These are phyloP conservation scores for Eudyptes chrysolophus DNA, from an alignment of 2,113 vertebrate genomes.

Conservation along the genomic window DNA sequence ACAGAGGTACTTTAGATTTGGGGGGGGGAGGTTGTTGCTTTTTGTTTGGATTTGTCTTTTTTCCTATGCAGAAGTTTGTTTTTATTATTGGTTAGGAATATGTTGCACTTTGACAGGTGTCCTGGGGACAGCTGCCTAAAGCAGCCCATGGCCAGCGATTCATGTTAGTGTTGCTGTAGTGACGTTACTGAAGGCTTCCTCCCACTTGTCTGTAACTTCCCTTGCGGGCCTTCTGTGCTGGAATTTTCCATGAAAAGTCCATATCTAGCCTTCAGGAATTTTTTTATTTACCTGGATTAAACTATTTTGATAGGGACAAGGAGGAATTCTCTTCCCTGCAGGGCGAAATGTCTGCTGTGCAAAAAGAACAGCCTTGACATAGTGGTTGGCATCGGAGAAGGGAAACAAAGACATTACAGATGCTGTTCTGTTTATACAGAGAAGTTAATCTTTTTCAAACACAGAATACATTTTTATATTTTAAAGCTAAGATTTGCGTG, in stretches of 20 bases:
- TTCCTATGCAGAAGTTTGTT: background rate
- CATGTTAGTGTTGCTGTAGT: accelerated
- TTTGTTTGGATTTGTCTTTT: background rate
- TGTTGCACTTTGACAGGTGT: background rate
- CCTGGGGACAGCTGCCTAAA: background rate
- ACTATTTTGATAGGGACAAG: background rate
- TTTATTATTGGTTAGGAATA: accelerated
- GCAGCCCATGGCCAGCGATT: background rate
- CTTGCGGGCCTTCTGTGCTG: background rate
- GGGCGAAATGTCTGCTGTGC: background rate
- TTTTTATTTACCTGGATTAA: background rate
- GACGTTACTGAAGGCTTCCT: background rate
- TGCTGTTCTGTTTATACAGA: background rate
- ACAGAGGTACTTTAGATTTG: accelerated
- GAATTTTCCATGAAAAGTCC: background rate
- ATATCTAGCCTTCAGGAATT: background rate
- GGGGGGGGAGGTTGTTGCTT: accelerated
- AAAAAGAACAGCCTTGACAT: background rate
- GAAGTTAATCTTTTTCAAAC: background rate
- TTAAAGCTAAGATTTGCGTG: background rate
- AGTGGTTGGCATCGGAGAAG: background rate
- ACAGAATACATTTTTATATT: background rate
- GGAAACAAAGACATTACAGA: background rate
- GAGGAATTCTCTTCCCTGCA: background rate
- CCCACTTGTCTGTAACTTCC: background rate